Conservation (phyloP, 2,888 invertebrate genomes). For the Macrophya alboannulata region DNA sequence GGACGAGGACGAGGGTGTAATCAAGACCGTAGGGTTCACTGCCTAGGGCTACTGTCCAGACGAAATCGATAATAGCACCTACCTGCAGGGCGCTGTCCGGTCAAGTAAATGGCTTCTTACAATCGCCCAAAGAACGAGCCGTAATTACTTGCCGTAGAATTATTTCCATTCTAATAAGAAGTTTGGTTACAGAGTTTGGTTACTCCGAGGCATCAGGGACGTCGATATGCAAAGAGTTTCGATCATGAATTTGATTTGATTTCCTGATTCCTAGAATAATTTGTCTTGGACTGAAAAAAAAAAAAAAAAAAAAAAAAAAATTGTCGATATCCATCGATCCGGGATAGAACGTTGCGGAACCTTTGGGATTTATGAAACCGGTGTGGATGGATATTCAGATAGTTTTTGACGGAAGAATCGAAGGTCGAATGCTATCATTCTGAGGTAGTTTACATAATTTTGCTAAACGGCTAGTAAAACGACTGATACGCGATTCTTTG, state of each 20-base stretch:
- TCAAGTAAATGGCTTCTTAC: slow-evolving; percentile 56
- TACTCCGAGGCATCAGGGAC: not conserved
- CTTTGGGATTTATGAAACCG: not conserved
- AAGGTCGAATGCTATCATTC: not conserved
- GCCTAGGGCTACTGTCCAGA: slow-evolving; percentile 62
- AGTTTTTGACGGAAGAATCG: not conserved
- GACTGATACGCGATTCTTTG: not conserved
- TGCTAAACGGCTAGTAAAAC: not conserved
- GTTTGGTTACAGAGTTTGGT: not conserved
- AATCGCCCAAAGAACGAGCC: slow-evolving; percentile 12
- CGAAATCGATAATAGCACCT: slow-evolving; percentile 70
- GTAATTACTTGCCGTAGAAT: not conserved
- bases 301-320: not conserved
- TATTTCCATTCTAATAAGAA: not conserved
- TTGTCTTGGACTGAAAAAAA: not conserved
- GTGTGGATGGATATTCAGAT: not conserved
- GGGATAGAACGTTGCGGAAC: not conserved
- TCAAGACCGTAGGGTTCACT: slow-evolving; percentile 51
- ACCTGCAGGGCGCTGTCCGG: slow-evolving; percentile 1
- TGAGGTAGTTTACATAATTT: slow-evolving; percentile 5
- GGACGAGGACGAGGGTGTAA: slow-evolving; percentile 44
- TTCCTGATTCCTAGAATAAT: no score
- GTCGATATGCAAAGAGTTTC: not conserved
- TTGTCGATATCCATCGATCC: not conserved
- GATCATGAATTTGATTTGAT: not conserved